Evolutionary conservation across 2,113 vertebrate species (phyloP).

Genomic region (Numida meleagris): DNA sequence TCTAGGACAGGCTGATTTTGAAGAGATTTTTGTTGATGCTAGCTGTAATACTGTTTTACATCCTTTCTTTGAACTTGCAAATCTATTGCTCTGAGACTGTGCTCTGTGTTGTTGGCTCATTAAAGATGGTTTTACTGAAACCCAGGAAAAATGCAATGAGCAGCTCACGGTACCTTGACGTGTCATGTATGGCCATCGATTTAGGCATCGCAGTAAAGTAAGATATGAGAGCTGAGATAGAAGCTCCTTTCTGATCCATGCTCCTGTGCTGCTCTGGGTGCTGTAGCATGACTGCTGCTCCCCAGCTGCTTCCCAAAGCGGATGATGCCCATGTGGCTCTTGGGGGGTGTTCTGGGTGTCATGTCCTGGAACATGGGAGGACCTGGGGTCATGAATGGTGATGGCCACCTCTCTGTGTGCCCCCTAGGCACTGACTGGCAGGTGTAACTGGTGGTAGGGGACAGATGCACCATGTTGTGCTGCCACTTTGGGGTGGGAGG

Average conservation of each 20-base stretch:
- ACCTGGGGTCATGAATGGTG: neutral
- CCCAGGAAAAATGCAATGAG: neutral
- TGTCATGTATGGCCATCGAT: accelerated
- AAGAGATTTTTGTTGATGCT: neutral
- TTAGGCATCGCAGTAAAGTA: neutral
- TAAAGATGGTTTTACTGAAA: neutral
- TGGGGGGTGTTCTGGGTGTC: accelerated
- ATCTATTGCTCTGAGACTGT: neutral
- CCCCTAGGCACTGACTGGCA: neutral
- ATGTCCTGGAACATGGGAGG: neutral
- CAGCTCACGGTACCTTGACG: neutral
- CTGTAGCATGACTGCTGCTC: too few relatives aligned
- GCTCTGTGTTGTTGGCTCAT: neutral
- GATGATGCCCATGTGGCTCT: neutral
- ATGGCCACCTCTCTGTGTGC: neutral
- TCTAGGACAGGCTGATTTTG: neutral
- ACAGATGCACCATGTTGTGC: accelerated
- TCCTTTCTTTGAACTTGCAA: neutral
- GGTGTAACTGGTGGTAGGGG: neutral
- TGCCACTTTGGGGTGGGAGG: neutral
- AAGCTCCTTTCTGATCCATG: neutral
- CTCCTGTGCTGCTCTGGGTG: neutral
- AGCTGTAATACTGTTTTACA: neutral
- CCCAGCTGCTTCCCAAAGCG: neutral
- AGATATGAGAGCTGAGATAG: neutral